phyloP scores from a whole-genome alignment of 2,113 vertebrate species.

The Colistium nudipinnis region DNA sequence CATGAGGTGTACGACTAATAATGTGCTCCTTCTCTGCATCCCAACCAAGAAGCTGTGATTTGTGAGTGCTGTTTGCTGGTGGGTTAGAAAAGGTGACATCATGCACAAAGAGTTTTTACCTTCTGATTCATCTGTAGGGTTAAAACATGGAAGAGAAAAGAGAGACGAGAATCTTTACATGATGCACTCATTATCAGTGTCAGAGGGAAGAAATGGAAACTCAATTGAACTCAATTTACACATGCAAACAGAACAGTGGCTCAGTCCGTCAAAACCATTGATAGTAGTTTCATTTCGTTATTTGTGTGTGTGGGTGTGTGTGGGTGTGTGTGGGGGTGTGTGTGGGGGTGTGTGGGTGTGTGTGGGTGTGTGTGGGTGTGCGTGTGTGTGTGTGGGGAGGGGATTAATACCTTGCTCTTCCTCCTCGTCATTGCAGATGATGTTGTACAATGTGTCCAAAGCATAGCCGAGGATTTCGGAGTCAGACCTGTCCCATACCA shows the following conservation, averaged over 20 bases:
- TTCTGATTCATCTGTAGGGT: conserved; percentile 95
- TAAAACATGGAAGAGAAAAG: conserved; percentile 85
- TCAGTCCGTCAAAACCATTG: conserved; percentile 3
- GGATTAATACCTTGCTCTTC: conserved; percentile 90
- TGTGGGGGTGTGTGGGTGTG: not conserved
- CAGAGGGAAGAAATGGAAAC: conserved; percentile 38
- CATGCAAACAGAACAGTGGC: conserved; percentile 41
- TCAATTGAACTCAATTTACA: conserved; percentile 18
- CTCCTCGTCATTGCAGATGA: conserved; percentile 96
- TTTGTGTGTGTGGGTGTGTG: too few relatives aligned
- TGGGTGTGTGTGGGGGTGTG: too few relatives aligned
- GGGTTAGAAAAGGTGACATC: conserved; percentile 45
- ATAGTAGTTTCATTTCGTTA: not conserved
- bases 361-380: too few relatives aligned
- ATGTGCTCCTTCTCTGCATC: conserved; percentile 25
- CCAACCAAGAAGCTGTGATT: conserved; percentile 22
- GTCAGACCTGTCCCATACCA: conserved; percentile 84
- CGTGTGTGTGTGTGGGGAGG: too few relatives aligned
- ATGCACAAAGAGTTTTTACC: conserved; percentile 90
- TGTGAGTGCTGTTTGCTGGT: conserved; percentile 31
- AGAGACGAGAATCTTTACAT: conserved; percentile 78
- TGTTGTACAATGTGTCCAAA: conserved; percentile 96
- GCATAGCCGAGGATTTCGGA: conserved; percentile 99
- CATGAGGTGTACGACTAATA: not conserved
- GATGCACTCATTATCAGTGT: conserved; percentile 43